Evolutionary conservation across 1,140 invertebrate species (phyloP).

Genomic region (Drosophila lacertosa): DNA sequence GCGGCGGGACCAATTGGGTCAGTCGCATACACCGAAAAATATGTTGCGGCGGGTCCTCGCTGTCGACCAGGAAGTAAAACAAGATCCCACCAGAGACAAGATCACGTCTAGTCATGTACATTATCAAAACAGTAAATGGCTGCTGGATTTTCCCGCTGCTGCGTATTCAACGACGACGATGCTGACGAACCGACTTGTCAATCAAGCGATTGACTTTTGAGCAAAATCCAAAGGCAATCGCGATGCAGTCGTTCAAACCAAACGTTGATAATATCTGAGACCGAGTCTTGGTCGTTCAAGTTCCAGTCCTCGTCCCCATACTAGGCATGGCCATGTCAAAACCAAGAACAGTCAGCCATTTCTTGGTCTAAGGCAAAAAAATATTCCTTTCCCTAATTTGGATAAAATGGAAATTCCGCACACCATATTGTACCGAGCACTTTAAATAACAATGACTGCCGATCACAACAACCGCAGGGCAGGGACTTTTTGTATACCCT

Average conservation of each 20-base stretch:
- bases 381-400: slow-evolving; percentile 80
- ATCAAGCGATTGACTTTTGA: slow-evolving; percentile 79
- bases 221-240: slow-evolving; percentile 77
- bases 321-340: slow-evolving; percentile 36
- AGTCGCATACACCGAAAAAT: slow-evolving; percentile 29
- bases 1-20: slow-evolving; percentile 51
- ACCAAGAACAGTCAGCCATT: slow-evolving; percentile 22
- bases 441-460: slow-evolving; percentile 70
- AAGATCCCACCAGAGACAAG: slow-evolving; percentile 53
- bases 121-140: slow-evolving; percentile 59
- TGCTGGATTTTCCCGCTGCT: slow-evolving; percentile 30
- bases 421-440: slow-evolving; percentile 79
- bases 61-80: slow-evolving; percentile 65
- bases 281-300: slow-evolving; percentile 13
- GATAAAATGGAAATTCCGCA: slow-evolving; percentile 80
- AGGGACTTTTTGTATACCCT: slow-evolving; percentile 57
- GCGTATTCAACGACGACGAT: slow-evolving; percentile 26
- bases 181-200: slow-evolving; percentile 69
- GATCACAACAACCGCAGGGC: slow-evolving; percentile 32
- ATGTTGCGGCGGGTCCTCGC: background rate
- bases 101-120: slow-evolving; percentile 50
- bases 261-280: slow-evolving; percentile 72
- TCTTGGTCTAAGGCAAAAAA: slow-evolving; percentile 66
- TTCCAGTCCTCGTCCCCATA: slow-evolving; percentile 13
- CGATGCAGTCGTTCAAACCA: slow-evolving; percentile 51